These are phyloP conservation scores for Parnassius mnemosyne DNA, from an alignment of 2,888 invertebrate genomes.

Conservation along the genomic window DNA sequence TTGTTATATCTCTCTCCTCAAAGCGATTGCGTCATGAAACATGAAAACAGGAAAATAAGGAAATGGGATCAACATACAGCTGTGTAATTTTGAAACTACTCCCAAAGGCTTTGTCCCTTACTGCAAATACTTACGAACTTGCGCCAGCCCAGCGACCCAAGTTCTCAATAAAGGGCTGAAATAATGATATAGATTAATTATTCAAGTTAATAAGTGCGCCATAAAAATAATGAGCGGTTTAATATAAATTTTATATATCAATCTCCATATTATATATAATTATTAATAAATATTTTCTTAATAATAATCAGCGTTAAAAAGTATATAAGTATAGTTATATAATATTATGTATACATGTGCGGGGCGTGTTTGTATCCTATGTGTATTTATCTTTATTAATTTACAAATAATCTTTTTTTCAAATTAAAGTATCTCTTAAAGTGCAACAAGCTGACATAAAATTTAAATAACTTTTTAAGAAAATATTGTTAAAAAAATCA, in stretches of 20 bases:
- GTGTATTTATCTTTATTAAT: too few relatives aligned
- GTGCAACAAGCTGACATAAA: too few relatives aligned
- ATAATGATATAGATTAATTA: conserved; percentile 19
- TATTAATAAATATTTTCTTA: too few relatives aligned
- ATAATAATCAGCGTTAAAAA: too few relatives aligned
- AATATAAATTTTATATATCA: background rate
- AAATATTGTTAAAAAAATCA: too few relatives aligned
- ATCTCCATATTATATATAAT: background rate
- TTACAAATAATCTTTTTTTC: too few relatives aligned
- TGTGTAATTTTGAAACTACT: conserved; percentile 24
- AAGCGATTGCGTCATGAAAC: conserved; percentile 5
- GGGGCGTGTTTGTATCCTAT: too few relatives aligned
- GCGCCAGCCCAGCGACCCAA: conserved; percentile 3
- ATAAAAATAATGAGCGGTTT: background rate
- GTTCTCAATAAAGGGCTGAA: conserved; percentile 14
- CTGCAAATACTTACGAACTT: conserved; percentile 14
- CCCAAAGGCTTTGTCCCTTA: conserved; percentile 24
- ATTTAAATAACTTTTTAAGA: too few relatives aligned
- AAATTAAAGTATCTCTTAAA: too few relatives aligned
- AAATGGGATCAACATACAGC: conserved; percentile 2
- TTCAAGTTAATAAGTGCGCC: conserved; percentile 9
- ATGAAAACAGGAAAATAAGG: conserved; percentile 20
- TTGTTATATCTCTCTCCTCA: conserved; percentile 18
- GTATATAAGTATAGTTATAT: too few relatives aligned
- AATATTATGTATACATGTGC: too few relatives aligned